Evolutionary conservation across 2,113 vertebrate genomes (phyloP), one percentile per base, ranked within the genome.

Genomic region (Coryphaenoides rupestris): DNA sequence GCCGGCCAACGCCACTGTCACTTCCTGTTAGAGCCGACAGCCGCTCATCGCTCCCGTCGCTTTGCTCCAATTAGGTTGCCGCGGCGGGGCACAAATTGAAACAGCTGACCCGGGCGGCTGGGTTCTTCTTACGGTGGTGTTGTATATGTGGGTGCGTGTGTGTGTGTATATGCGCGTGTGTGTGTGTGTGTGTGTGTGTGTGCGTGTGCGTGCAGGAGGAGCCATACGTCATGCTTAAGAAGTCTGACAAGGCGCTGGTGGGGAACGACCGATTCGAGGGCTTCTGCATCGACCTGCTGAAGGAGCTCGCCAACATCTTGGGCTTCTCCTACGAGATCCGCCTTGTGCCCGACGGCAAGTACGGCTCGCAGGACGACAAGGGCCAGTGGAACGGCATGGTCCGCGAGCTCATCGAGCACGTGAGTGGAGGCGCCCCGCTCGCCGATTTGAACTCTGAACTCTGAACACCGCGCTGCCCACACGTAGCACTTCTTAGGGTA

Each of bases 181-280:
- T n/a, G n/a, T n/a, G n/a, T n/a, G n/a, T n/a, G n/a, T n/a, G n/a
- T 12, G 10, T 50, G 47, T 17, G 16, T 16, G n/a, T n/a, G 47
- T 50, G 47, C 9, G 62, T 68, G 47, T 74, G 69, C 78, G 67
- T 53, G 26, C 85, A 99, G 97, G 96, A 99, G 78, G 95, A 97
- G 84, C 97, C 97, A 75, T 99, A 99, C 49, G 94, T 98, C 87
- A 98, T 98, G 96, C 98, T 98, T 90, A 94, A 93, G 65, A 98
- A 95, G 78, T 99, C 96, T 0, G 95, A 98, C 91, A 95, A 91
- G 10, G 93, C 95, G 12, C 91, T 99, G 26, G 93, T 94, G 0
- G 97, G 96, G 58, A 99, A 98, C 0, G 95, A 98, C 70, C 95
- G 96, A 21, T 99, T 99, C 10, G 97, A 99, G 89, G 97, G 97